A percentile compares a stretch with the other conserved stretches of the same genome.
Evolutionary conservation across 2,888 invertebrate species (phyloP).

Genomic region (Drosophila falleni): DNA sequence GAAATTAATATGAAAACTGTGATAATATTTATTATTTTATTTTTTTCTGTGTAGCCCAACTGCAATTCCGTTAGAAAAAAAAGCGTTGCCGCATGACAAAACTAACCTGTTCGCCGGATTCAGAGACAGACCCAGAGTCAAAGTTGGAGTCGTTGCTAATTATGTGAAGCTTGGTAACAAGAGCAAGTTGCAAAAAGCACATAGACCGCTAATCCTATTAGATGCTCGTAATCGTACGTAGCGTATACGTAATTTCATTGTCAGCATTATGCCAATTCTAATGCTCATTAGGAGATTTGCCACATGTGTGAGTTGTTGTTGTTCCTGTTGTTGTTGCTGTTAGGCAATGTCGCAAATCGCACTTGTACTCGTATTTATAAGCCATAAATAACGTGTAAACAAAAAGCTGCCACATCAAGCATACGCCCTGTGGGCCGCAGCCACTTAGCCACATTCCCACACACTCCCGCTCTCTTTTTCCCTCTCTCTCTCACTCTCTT

Average conservation of each 20-base stretch:
- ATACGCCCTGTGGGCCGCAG: conserved; percentile 60
- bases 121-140: conserved; percentile 9
- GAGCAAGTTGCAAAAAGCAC: conserved; percentile 24
- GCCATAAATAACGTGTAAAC: conserved; percentile 79
- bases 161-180: conserved; percentile 50
- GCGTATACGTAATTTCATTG: conserved; percentile 66
- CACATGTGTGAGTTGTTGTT: conserved; percentile 56
- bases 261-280: conserved; percentile 61
- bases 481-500: neutral
- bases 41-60: neutral
- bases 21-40: too few species aligned
- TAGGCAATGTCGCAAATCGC: conserved; percentile 39
- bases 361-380: conserved; percentile 66
- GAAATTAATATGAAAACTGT: too few species aligned
- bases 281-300: conserved; percentile 77
- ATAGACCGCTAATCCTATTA: conserved; percentile 72
- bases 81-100: conserved; percentile 48
- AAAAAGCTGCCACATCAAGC: conserved; percentile 74
- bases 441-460: neutral
- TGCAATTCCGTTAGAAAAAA: neutral
- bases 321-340: conserved; percentile 45
- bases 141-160: conserved; percentile 49
- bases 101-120: conserved; percentile 56
- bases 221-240: conserved; percentile 48
- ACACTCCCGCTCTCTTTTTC: neutral